phyloP scores from a whole-genome alignment of 2,113 vertebrate species.

The Callithrix jacchus region DNA sequence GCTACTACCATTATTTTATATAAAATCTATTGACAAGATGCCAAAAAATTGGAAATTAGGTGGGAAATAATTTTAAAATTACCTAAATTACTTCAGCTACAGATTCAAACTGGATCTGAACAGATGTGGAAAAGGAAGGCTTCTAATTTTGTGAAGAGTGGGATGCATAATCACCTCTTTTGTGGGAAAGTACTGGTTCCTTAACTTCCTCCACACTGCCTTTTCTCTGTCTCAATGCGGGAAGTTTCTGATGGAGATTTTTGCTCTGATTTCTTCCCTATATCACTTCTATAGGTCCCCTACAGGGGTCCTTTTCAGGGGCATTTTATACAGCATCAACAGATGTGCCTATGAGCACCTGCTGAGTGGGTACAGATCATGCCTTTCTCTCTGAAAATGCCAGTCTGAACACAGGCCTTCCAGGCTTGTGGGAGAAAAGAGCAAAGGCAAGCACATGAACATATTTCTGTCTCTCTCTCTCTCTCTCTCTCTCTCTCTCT shows the following conservation, averaged over 20 bases:
- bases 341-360: not conserved
- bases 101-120: constrained; percentile 17
- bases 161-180: constrained; percentile 20
- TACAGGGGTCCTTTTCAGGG: not conserved
- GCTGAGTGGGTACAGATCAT: not conserved
- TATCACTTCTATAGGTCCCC: not conserved
- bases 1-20: constrained; percentile 19
- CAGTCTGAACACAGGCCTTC: not conserved
- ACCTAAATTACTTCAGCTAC: constrained; percentile 8
- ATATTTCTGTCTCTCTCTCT: not conserved
- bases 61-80: constrained; percentile 52
- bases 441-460: not conserved
- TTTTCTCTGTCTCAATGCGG: not conserved
- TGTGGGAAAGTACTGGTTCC: not conserved
- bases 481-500: too few species aligned
- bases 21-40: constrained; percentile 21
- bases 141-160: constrained; percentile 46
- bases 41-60: constrained; percentile 27
- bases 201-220: not conserved
- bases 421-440: not conserved
- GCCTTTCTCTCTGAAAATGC: not conserved
- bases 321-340: not conserved
- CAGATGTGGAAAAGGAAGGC: not conserved
- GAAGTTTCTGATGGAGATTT: not conserved
- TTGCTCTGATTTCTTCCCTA: not conserved